A percentile compares a stretch with the other conserved stretches of the same genome.
phyloP scores from a whole-genome alignment of 2,888 invertebrate genomes.

The Operophtera brumata region DNA sequence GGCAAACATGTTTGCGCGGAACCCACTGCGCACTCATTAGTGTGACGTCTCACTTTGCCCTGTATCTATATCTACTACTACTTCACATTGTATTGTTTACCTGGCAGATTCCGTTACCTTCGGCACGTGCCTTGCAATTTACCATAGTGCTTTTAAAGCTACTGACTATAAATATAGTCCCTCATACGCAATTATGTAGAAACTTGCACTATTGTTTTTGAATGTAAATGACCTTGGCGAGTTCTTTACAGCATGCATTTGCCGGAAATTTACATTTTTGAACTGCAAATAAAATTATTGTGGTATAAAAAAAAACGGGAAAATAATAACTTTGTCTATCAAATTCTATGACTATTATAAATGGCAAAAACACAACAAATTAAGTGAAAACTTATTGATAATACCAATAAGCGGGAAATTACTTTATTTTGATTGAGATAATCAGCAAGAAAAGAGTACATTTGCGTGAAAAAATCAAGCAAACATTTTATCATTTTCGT shows the following conservation, averaged over 20 bases:
- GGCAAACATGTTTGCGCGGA: conserved; percentile 77
- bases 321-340: too few species aligned
- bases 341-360: too few species aligned
- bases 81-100: conserved; percentile 44
- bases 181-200: neutral
- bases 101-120: conserved; percentile 57
- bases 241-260: neutral
- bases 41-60: conserved; percentile 54
- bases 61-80: conserved; percentile 31
- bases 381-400: neutral
- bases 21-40: conserved; percentile 66
- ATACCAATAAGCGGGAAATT: neutral
- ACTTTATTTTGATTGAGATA: too few species aligned
- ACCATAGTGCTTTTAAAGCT: conserved; percentile 5
- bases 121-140: conserved; percentile 42
- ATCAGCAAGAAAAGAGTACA: too few species aligned
- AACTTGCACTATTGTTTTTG: neutral
- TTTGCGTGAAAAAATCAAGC: neutral
- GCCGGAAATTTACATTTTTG: too few species aligned
- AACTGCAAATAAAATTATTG: too few species aligned
- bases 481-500: neutral
- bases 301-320: too few species aligned
- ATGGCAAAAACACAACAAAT: too few species aligned
- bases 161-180: neutral
- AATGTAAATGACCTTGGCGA: neutral